Evolutionary conservation across 2,113 vertebrate species (phyloP).

Genomic region (Grammomys surdaster): DNA sequence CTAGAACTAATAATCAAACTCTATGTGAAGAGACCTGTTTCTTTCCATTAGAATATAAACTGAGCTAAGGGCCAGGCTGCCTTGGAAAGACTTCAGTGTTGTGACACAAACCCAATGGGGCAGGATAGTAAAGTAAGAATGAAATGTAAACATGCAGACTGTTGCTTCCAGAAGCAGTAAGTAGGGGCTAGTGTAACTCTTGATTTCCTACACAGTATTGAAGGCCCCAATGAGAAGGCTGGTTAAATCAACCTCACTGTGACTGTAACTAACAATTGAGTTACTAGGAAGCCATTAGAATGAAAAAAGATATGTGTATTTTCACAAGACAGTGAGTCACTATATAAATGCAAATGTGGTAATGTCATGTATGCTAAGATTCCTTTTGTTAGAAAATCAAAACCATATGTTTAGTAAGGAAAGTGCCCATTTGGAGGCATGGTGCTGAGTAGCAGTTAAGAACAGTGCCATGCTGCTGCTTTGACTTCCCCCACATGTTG

Average conservation of each 20-base stretch:
- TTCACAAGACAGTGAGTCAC: background rate
- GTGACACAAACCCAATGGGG: background rate
- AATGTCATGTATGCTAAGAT: background rate
- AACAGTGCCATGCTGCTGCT: background rate
- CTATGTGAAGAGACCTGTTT: background rate
- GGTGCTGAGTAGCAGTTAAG: background rate
- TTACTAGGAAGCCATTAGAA: background rate
- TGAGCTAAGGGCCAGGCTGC: background rate
- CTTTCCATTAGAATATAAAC: background rate
- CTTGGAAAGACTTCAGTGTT: background rate
- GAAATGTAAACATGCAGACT: background rate
- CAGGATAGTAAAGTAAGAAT: background rate
- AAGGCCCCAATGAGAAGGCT: background rate
- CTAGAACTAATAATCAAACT: background rate
- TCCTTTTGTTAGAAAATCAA: background rate
- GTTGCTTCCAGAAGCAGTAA: background rate
- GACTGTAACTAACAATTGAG: background rate
- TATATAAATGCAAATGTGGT: background rate
- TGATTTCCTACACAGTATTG: background rate
- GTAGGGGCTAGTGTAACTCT: background rate
- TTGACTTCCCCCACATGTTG: background rate
- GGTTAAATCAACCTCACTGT: background rate
- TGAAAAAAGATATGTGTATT: background rate
- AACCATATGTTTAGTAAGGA: background rate
- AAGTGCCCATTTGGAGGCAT: background rate